Evolutionary conservation across 2,888 invertebrate species (phyloP).

Genomic region (Zootermopsis nevadensis): DNA sequence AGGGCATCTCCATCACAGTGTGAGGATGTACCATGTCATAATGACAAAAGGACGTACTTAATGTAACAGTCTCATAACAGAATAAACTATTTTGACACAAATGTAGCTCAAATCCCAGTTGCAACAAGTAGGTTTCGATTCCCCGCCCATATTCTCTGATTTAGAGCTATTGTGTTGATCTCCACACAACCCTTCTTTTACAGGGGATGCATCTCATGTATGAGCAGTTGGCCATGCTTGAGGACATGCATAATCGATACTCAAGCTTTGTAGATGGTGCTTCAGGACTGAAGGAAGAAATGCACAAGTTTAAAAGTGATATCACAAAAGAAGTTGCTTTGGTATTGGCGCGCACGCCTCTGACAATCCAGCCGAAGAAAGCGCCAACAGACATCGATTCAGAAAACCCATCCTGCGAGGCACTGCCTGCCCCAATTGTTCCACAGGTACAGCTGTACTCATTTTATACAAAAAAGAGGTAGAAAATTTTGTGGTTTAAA

Average conservation of each 20-base stretch:
- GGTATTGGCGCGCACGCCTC: constrained; percentile 79
- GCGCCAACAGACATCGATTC: constrained; percentile 71
- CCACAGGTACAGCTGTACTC: constrained; percentile 61
- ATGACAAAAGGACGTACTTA: too few relatives aligned
- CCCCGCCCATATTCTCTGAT: too few relatives aligned
- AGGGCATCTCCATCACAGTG: too few relatives aligned
- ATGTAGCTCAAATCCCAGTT: too few relatives aligned
- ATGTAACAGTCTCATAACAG: too few relatives aligned
- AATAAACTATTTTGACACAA: too few relatives aligned
- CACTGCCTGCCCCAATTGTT: constrained; percentile 67
- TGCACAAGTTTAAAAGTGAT: constrained; percentile 80
- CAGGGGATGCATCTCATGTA: constrained; percentile 83
- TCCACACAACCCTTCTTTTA: constrained; percentile 26
- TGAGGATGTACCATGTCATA: too few relatives aligned
- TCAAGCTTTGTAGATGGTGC: constrained; percentile 73
- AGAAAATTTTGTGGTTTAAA: not conserved
- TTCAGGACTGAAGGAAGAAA: constrained; percentile 74
- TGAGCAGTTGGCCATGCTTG: constrained; percentile 79
- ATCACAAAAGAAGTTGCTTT: constrained; percentile 78
- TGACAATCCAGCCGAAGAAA: constrained; percentile 74
- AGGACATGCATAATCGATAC: constrained; percentile 75
- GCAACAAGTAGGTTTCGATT: too few relatives aligned
- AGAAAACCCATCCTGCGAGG: constrained; percentile 64
- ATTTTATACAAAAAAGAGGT: not conserved
- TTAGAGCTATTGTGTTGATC: too few relatives aligned